Evolutionary conservation across 1,140 invertebrate species (phyloP), one percentile per base, ranked within the genome.

Genomic region (Chironomus striatipennis): DNA sequence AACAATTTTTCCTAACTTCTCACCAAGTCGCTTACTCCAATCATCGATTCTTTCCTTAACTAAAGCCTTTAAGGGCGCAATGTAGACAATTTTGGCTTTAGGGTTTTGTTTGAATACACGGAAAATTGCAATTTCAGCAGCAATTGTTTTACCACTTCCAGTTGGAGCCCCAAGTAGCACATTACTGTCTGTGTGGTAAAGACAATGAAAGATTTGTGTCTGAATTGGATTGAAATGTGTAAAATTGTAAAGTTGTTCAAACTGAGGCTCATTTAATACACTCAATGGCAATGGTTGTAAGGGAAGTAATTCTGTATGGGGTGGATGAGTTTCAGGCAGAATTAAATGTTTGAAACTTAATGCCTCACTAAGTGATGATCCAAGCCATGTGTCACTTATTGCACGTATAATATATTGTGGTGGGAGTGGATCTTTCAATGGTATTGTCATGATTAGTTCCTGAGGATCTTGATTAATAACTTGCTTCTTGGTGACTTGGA

Each of bases 151-250:
- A 72, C 98, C 98, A 0, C 97, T 99, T 6, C 97, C 97, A 5
- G 98, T 99, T 0, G 98, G 98, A 0, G 98, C 98, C 2, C 98
- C 98, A 10, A 99, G 84, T 0, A 99, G 84, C 4, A 98, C 91
- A 82, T 99, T 99, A 76, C 90, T 88, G 80, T 99, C 95, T 0
- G 95, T 97, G 81, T 99, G 91, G 83, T 98, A 99, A 0, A 99
- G 84, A 76, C 93, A 93, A 83, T 98, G 95, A 82, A 99, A 99
- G 65, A 99, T 93, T 85, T 99, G 98, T 6, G 97, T 99, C 84
- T 99, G 98, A 79, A 99, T 96, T 1, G 98, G 96, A 85, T 99
- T 99, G 83, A 99, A 99, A 82, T 98, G 96, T 0, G 89, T 89
- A 82, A 99, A 99, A 18, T 86, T 89, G 84, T 98, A 99, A 1